Conservation (phyloP, 2,113 vertebrate genomes). For the Phrynosoma platyrhinos region DNA sequence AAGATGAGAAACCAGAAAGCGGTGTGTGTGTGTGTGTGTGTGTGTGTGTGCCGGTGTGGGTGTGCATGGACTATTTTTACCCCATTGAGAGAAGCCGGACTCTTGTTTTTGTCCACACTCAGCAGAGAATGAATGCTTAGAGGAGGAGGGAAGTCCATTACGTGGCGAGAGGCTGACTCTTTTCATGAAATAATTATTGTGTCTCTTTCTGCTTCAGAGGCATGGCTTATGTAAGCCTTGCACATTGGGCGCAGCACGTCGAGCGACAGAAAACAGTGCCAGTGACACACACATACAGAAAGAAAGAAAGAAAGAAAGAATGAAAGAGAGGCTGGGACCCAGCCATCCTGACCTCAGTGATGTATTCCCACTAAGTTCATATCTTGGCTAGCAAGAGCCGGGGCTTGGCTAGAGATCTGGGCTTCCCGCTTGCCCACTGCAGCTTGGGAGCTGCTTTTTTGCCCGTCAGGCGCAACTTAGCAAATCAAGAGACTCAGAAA, state of each 20-base stretch:
- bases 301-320: neutral
- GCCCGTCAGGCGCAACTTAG: neutral
- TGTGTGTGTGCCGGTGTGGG: neutral
- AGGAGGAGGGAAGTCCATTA: neutral
- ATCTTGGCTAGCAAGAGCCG: neutral
- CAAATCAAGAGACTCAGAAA: neutral
- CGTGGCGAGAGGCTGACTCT: neutral
- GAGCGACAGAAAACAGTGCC: neutral
- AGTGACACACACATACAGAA: no score
- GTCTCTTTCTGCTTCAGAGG: neutral
- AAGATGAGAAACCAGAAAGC: neutral
- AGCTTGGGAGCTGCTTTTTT: neutral
- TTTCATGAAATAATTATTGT: neutral
- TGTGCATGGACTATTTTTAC: neutral
- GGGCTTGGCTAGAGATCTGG: neutral
- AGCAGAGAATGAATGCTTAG: fast-evolving
- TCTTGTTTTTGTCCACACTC: neutral
- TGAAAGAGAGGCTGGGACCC: neutral
- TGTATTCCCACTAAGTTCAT: neutral
- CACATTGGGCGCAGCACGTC: neutral
- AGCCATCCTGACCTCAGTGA: neutral
- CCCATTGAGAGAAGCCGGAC: neutral
- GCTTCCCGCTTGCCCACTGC: neutral
- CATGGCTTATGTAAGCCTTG: neutral
- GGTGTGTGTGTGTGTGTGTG: neutral